These are phyloP conservation scores for Argyresthia albistria DNA, from an alignment of 2,888 invertebrate genomes.

Conservation along the genomic window DNA sequence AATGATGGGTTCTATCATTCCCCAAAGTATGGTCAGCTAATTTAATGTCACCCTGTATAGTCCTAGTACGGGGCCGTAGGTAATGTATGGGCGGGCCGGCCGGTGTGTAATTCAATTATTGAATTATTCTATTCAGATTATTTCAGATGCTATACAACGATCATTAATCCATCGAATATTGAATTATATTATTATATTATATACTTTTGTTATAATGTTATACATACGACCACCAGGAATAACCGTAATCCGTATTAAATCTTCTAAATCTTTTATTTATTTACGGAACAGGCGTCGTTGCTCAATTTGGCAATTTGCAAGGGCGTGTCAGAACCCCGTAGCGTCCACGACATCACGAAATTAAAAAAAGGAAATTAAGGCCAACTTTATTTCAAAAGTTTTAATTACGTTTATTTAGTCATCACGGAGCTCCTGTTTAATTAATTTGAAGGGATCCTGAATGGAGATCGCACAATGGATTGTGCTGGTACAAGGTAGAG, in stretches of 20 bases:
- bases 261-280: background rate
- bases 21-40: too few relatives aligned
- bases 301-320: conserved; percentile 12
- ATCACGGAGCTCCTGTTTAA: conserved; percentile 43
- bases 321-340: conserved; percentile 64
- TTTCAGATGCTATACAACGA: too few relatives aligned
- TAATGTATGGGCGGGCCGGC: too few relatives aligned
- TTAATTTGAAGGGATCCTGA: conserved; percentile 40
- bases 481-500: background rate
- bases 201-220: too few relatives aligned
- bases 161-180: too few relatives aligned
- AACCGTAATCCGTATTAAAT: background rate
- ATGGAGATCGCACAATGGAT: background rate
- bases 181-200: too few relatives aligned
- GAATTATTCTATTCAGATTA: too few relatives aligned
- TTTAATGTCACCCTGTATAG: too few relatives aligned
- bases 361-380: conserved; percentile 67
- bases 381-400: conserved; percentile 63
- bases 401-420: conserved; percentile 70
- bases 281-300: background rate
- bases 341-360: conserved; percentile 50
- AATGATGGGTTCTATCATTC: too few relatives aligned
- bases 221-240: too few relatives aligned
- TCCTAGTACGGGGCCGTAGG: too few relatives aligned
- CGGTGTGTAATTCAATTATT: too few relatives aligned